phyloP scores from a whole-genome alignment of 2,888 invertebrate genomes.

The Drosophila putrida region DNA sequence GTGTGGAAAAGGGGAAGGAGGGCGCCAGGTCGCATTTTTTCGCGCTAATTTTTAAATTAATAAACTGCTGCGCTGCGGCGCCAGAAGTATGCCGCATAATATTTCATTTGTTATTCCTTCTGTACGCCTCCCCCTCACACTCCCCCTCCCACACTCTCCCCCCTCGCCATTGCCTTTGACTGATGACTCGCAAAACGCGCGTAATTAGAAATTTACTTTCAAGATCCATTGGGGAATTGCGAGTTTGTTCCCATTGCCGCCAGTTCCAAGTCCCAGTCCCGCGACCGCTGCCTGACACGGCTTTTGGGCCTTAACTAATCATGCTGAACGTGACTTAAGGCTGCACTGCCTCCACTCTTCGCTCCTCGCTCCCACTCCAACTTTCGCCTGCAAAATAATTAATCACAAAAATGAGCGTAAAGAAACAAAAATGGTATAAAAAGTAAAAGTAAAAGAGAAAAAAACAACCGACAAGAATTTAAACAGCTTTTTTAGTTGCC shows the following conservation, averaged over 20 bases:
- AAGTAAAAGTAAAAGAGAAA: constrained; percentile 31
- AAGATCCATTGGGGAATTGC: constrained; percentile 80
- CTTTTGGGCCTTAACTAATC: constrained; percentile 78
- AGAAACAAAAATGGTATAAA: constrained; percentile 32
- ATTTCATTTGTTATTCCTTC: constrained; percentile 80
- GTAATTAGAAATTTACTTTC: constrained; percentile 82
- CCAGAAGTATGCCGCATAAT: constrained; percentile 79
- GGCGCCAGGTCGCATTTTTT: constrained; percentile 57
- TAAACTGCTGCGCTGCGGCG: constrained; percentile 74
- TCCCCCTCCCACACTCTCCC: neutral
- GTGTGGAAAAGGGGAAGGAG: neutral
- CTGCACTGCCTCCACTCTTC: constrained; percentile 46
- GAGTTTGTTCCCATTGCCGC: constrained; percentile 37
- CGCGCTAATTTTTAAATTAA: constrained; percentile 79
- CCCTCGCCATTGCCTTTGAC: constrained; percentile 66
- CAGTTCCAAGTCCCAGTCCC: constrained; percentile 39
- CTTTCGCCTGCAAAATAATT: constrained; percentile 75
- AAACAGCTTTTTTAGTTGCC: constrained; percentile 80
- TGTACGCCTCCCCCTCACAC: constrained; percentile 39
- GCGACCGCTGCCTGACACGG: constrained; percentile 70
- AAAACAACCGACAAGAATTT: constrained; percentile 64
- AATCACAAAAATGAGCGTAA: constrained; percentile 76
- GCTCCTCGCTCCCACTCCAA: neutral
- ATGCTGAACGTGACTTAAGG: constrained; percentile 81
- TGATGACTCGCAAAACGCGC: constrained; percentile 81